Evolutionary conservation across 2,113 vertebrate species (phyloP).

Genomic region (Spermophilus dauricus): DNA sequence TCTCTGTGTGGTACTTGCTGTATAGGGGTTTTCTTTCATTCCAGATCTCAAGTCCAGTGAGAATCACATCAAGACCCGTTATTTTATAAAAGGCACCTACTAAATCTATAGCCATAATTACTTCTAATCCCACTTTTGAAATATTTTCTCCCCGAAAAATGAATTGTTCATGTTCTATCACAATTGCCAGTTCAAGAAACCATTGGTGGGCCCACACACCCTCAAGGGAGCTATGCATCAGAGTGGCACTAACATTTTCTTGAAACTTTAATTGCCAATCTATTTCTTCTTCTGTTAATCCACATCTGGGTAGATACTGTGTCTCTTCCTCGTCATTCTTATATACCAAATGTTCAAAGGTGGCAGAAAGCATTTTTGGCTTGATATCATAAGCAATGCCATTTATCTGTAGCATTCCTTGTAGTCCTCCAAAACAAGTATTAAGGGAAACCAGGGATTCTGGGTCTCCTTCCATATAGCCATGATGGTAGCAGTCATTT

Average conservation of each 20-base stretch:
- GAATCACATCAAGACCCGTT: background rate
- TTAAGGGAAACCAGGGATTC: slow-evolving; percentile 77
- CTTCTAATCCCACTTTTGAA: background rate
- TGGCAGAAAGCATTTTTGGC: slow-evolving; percentile 57
- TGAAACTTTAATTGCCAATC: background rate
- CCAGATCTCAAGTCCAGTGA: background rate
- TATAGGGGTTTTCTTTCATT: background rate
- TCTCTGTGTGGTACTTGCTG: background rate
- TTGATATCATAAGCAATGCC: slow-evolving; percentile 74
- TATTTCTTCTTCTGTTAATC: background rate
- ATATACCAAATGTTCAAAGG: slow-evolving; percentile 79
- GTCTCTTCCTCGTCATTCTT: background rate
- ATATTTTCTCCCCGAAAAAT: background rate
- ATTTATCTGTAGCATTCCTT: slow-evolving; percentile 72
- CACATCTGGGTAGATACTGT: background rate
- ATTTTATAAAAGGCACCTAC: background rate
- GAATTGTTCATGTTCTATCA: background rate
- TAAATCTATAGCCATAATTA: background rate
- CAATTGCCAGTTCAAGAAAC: background rate
- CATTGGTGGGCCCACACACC: background rate
- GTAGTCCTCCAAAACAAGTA: slow-evolving; percentile 74
- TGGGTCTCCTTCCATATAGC: slow-evolving; percentile 76
- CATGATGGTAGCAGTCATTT: slow-evolving; percentile 83
- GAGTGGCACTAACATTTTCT: background rate
- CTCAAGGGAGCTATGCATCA: background rate